A percentile compares a stretch with the other conserved stretches of the same genome.
These are phyloP conservation scores for Nomada goodeniana DNA, from an alignment of 2,888 invertebrate genomes.

Conservation along the genomic window DNA sequence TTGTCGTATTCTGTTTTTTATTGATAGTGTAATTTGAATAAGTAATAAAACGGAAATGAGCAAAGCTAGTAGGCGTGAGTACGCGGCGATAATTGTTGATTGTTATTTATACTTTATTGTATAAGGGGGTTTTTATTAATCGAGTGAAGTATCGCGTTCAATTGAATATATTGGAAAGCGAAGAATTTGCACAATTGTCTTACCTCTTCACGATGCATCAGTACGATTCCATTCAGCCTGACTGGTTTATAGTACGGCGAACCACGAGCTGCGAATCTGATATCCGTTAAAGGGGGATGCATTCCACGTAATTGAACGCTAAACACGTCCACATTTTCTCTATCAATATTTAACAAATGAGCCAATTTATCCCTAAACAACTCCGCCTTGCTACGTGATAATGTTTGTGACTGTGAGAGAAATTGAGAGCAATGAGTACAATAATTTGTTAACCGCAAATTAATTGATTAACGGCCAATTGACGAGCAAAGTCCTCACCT, in stretches of 20 bases:
- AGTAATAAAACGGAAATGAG: background rate
- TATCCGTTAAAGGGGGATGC: conserved; percentile 95
- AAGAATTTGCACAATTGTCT: conserved; percentile 25
- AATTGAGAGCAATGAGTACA: too few relatives aligned
- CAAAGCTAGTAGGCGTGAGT: too few relatives aligned
- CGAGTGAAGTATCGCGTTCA: background rate
- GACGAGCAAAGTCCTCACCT: conserved; percentile 78
- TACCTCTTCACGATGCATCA: conserved; percentile 95
- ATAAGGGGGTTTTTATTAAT: too few relatives aligned
- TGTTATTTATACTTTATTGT: too few relatives aligned
- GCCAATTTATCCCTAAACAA: conserved; percentile 95
- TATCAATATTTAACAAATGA: conserved; percentile 92
- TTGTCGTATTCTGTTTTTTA: too few relatives aligned
- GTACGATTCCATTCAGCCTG: conserved; percentile 96
- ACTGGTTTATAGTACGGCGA: conserved; percentile 98
- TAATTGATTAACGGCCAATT: background rate
- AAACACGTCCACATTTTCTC: conserved; percentile 97
- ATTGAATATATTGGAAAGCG: background rate
- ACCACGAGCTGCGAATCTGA: conserved; percentile 97
- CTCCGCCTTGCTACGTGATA: conserved; percentile 95
- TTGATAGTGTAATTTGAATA: background rate
- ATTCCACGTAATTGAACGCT: conserved; percentile 96
- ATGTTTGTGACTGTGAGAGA: conserved; percentile 88
- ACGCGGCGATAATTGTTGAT: too few relatives aligned
- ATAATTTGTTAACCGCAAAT: too few relatives aligned